Evolutionary conservation across 2,797 vertebrate species (phyloP).

Genomic region (Hydrolagus colliei): DNA sequence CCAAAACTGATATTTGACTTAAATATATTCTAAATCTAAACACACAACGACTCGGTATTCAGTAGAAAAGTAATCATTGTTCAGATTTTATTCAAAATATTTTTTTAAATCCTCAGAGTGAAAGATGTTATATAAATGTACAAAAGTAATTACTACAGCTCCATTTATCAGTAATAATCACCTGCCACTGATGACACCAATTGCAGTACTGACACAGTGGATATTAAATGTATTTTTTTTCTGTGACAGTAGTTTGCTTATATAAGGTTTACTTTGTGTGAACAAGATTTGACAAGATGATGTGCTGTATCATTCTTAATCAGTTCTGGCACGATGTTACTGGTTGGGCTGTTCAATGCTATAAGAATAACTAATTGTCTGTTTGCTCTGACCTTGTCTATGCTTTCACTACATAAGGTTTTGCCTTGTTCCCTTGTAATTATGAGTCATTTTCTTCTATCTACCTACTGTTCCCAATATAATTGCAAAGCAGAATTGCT

Average conservation of each 20-base stretch:
- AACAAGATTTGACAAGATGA: constrained; percentile 65
- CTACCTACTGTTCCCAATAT: neutral
- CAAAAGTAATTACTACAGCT: constrained; percentile 70
- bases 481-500: constrained; percentile 19
- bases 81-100: constrained; percentile 12
- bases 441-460: constrained; percentile 1
- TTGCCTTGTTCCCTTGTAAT: neutral
- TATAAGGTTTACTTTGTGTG: constrained; percentile 61
- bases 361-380: constrained; percentile 48
- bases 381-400: constrained; percentile 53
- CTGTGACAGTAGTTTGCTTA: constrained; percentile 68
- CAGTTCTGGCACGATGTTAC: constrained; percentile 54
- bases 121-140: constrained; percentile 7
- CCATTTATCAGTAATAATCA: constrained; percentile 80
- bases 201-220: constrained; percentile 66
- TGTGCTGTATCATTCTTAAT: constrained; percentile 72
- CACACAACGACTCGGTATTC: neutral
- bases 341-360: constrained; percentile 49
- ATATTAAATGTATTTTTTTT: constrained; percentile 69
- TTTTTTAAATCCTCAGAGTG: neutral
- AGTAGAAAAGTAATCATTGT: constrained; percentile 17
- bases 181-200: constrained; percentile 75
- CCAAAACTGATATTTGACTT: neutral
- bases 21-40: neutral
- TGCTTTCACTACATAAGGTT: constrained; percentile 35